Evolutionary conservation across 1,140 invertebrate genomes (phyloP), one percentile per base, ranked within the genome.

Genomic region (Danaus plexippus): DNA sequence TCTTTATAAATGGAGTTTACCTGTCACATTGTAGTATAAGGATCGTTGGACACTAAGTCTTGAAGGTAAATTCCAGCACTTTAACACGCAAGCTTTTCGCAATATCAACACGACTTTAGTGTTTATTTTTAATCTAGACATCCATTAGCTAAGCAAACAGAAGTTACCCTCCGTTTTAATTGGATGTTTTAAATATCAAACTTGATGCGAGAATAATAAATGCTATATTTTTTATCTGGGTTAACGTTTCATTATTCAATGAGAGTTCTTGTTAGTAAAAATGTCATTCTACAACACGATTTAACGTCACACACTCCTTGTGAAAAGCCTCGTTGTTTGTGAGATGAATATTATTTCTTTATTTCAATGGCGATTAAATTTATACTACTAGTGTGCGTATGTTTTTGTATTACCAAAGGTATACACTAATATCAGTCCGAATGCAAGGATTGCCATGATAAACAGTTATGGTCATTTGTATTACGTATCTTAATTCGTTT

Each of bases 71-170:
- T 61, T 56, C 15, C 49, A 12, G 49, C 45, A 56, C 44, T 55
- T 15, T 55, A 42, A 45, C 52, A 55, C 43, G 49, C 49, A 15
- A 54, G 49, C 49, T 48, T 43, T 56, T 56, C 40, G 49, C 49
- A 51, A 60, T 52, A 60, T 45, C 43, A 60, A 61, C 54, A 56
- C 56, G 45, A 13, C 54, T 54, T 41, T 52, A 51, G 40, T 61
- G 49, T 61, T 56, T 61, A 61, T 61, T 61, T 61, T 56, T 56
- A 56, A 61, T 61, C 54, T 61, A 44, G n/a, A 54, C 43, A 43
- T 54, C 58, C 58, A 60, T 54, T 60, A 61, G 53, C 52, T 61
- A 52, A 52, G 49, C 13, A 61, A 56, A 61, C 54, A 61, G 40
- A 47, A 22, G 44, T 47, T 42, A 40, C 46, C 57, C 43, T 41